Evolutionary conservation across 2,113 vertebrate species (phyloP).

Genomic region (Aphyosemion australe): DNA sequence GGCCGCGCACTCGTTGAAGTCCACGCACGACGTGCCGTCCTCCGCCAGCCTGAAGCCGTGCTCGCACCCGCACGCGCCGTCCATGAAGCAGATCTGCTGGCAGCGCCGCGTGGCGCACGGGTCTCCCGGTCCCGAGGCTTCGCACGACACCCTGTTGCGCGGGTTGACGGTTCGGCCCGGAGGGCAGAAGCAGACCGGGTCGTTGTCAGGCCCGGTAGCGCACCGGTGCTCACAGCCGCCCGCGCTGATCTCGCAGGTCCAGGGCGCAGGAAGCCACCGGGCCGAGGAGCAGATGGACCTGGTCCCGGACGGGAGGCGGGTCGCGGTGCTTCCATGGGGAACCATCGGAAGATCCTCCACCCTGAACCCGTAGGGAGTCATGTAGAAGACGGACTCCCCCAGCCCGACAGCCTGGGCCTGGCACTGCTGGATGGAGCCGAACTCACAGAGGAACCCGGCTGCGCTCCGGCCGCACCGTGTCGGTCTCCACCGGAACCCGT

Average conservation of each 20-base stretch:
- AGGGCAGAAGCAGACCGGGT: conserved; percentile 57
- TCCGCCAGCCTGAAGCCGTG: conserved; percentile 50
- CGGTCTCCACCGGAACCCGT: conserved; percentile 52
- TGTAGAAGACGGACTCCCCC: conserved; percentile 28
- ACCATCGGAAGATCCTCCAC: background rate
- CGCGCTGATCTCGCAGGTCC: conserved; percentile 58
- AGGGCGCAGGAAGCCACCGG: conserved; percentile 64
- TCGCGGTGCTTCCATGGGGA: conserved; percentile 48
- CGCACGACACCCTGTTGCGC: conserved; percentile 50
- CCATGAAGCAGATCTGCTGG: conserved; percentile 40
- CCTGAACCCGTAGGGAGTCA: conserved; percentile 13
- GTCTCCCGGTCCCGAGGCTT: background rate
- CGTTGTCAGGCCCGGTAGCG: background rate
- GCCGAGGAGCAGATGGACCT: conserved; percentile 51
- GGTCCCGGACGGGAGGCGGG: background rate
- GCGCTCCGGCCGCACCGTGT: background rate
- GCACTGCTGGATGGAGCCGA: conserved; percentile 26
- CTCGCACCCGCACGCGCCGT: conserved; percentile 52
- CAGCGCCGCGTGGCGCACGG: conserved; percentile 50
- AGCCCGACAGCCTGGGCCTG: accelerated
- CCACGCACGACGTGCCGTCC: conserved; percentile 55
- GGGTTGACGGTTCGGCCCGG: conserved; percentile 29
- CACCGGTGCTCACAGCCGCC: conserved; percentile 68
- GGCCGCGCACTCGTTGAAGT: conserved; percentile 66
- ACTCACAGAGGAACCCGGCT: conserved; percentile 68